Evolutionary conservation across 2,113 vertebrate genomes (phyloP), one percentile per base, ranked within the genome.

Genomic region (Hydropotes inermis): DNA sequence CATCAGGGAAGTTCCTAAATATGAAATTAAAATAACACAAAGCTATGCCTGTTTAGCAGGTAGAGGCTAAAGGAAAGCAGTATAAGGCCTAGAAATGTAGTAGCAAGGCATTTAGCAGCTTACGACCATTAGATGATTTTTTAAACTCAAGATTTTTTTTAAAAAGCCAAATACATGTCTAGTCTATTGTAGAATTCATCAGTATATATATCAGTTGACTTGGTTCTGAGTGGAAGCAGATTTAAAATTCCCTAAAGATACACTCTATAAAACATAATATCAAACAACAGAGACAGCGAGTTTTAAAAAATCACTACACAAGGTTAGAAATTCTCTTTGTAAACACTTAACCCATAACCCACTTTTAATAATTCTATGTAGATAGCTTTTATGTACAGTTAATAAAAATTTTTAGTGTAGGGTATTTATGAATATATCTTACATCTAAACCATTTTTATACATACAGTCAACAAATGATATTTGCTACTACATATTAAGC

Each of bases 211-310:
- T 92, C 21, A 10, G 16, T 76, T 95, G 61, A 85, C 39, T 93
- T 97, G n/a, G 10, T 78, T 96, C 50, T 67, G 43, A 82, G 7
- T 92, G 52, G 27, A 89, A 95, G 96, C 50, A 94, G 57, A 92
- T 67, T 87, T 86, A 96, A 96, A 64, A 89, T 93, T 97, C 96
- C 19, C 43, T 89, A 54, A 90, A 96, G 74, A 95, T 12, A 82
- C 2, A 84, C 25, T 95, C 57, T 74, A 36, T 83, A 70, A 97
- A 95, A 47, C n/a, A 92, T 27, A 84, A 84, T 79, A 81, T 88
- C 36, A 81, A 95, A 54, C 15, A 93, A 19, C 6, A 92, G 57
- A 93, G 64, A 86, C 30, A 95, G 84, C 3, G 0, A 27, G 3
- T 81, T 93, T 57, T 39, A 70, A 92, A 82, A 74, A 85, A 64